Base-by-base conservation (phyloP, 2,888 invertebrate genomes). In the Ennomos quercinarius region DNA sequence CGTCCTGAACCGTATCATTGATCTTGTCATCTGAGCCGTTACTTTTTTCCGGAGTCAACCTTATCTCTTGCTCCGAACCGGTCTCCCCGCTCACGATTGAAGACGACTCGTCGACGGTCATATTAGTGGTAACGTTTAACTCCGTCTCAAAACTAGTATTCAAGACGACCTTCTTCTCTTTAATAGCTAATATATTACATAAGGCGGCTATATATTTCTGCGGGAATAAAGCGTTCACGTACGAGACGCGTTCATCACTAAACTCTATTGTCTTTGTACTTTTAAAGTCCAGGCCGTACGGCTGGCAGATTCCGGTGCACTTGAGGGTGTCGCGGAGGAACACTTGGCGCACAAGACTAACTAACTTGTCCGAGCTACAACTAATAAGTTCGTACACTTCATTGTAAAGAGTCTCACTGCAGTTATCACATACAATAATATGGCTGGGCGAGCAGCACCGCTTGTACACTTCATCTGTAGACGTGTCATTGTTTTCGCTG, bases 361-460 rank as follows among this genome's bases (percentile, higher is more conserved):
- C 93, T 69, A 97, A 84, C 72, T 94, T 92, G 57, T 90, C 89
- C 49, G 93, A 92, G 70, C 94, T 94, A 83, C 97, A 97, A 74
- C 96, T 96, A 70, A 97, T 87, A 59, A 96, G 84, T 78, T 95
- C 95, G 78, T 95, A 97, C 50, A 97, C 95, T 71, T 95, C 93
- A 68, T 94, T 94, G 75, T 95, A 96, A 57, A 95, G 89, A 11
- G 94, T 89, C 78, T 95, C 95, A 76, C 94, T 95, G 85, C 97
- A 97, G 79, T 95, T 95, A 80, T 94, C 93, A 86, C 97, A 97
- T 66, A 95, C 94, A 68, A 97, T 95, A 61, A 94, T 93, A 81
- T 95, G 95, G 84, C 95, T 95, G 51, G 96, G 96, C 46, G 96
- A 96, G 68, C 94, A 94, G 84, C 97, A 97, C 74, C 83, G 84